These are phyloP conservation scores for Bothrops alternatus DNA, from an alignment of 2,797 vertebrate species.

Conservation along the genomic window DNA sequence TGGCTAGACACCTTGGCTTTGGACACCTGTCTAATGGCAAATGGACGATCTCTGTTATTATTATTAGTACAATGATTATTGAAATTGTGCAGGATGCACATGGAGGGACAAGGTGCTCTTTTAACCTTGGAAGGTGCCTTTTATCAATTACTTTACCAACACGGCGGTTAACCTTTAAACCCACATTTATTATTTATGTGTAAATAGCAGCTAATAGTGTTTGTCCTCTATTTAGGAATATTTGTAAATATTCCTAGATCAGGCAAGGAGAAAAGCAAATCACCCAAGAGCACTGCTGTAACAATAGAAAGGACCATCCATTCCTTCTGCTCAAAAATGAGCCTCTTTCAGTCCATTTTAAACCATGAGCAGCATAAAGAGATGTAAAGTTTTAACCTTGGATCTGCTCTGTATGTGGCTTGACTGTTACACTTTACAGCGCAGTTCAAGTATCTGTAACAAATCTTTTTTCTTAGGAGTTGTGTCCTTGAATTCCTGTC, in stretches of 20 bases:
- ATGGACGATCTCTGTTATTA: conserved; percentile 37
- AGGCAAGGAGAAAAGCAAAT: neutral
- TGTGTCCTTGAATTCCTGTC: neutral
- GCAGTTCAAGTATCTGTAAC: neutral
- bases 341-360: neutral
- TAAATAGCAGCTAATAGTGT: neutral
- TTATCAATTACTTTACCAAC: neutral
- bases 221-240: neutral
- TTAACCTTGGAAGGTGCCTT: conserved; percentile 36
- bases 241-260: neutral
- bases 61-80: neutral
- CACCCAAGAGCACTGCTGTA: neutral
- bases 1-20: conserved; percentile 40
- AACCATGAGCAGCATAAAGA: neutral
- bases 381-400: neutral
- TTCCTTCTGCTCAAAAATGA: neutral
- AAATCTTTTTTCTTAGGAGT: neutral
- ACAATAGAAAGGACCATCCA: neutral
- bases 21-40: conserved; percentile 18
- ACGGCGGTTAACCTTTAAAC: neutral
- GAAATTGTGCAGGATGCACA: conserved; percentile 16
- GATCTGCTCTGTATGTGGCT: neutral
- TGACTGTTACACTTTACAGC: neutral
- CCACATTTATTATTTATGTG: neutral
- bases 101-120: neutral